These are phyloP conservation scores for Drosophila punjabiensis DNA, from an alignment of 1,140 invertebrate genomes.

Conservation along the genomic window DNA sequence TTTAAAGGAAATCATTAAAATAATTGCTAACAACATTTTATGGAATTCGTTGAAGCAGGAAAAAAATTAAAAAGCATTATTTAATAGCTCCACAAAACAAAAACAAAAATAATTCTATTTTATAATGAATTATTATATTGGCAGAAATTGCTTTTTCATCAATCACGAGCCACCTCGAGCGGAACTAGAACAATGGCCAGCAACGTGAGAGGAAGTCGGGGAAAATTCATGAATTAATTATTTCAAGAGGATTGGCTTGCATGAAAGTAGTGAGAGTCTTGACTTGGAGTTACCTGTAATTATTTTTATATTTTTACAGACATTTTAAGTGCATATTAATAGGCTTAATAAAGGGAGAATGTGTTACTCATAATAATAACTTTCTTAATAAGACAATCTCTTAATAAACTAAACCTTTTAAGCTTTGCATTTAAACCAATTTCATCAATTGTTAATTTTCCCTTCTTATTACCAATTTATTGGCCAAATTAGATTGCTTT, in stretches of 20 bases:
- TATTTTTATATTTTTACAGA: not conserved
- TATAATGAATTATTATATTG: conserved; percentile 55
- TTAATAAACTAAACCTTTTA: not conserved
- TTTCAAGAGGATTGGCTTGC: too few species aligned
- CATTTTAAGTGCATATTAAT: not conserved
- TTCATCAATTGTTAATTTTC: not conserved
- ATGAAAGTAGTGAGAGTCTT: conserved; percentile 1
- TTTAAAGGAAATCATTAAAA: conserved; percentile 84
- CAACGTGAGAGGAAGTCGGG: conserved; percentile 6
- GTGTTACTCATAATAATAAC: too few species aligned
- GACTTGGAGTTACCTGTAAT: not conserved
- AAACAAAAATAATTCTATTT: conserved; percentile 56
- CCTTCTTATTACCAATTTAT: not conserved
- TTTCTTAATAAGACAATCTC: not conserved
- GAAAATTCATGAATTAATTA: not conserved
- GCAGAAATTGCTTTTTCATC: conserved; percentile 43
- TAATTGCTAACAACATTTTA: conserved; percentile 79
- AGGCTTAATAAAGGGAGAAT: not conserved
- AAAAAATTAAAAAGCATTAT: conserved; percentile 70
- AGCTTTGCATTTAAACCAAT: not conserved
- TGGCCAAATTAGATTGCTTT: conserved; percentile 1
- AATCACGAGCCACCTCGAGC: conserved; percentile 13
- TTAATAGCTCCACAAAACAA: conserved; percentile 54
- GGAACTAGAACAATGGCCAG: conserved; percentile 45
- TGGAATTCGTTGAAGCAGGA: conserved; percentile 74